A percentile compares a stretch with the other conserved stretches of the same genome.
Conservation (phyloP, 2,797 vertebrate genomes). For the Vultur gryphus region DNA sequence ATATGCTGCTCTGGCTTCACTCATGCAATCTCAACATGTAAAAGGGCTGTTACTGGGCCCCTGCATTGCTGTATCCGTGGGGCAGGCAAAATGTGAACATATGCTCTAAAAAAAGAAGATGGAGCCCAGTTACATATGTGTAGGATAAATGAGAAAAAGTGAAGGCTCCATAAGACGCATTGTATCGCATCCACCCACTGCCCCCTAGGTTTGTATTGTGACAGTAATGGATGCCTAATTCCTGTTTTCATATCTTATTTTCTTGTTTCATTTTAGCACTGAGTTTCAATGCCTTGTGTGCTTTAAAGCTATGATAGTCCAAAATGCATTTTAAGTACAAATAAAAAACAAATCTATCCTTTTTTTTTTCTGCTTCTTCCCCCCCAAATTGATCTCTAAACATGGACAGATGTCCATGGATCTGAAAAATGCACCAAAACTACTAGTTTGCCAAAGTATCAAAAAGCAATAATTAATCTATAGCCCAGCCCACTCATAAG, state of each 20-base stretch:
- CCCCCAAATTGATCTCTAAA: neutral
- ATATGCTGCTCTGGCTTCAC: neutral
- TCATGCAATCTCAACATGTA: neutral
- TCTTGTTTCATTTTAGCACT: neutral
- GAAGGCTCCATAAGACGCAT: accelerated
- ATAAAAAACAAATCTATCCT: neutral
- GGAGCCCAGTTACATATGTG: neutral
- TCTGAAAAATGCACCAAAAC: neutral
- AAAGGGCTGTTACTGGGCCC: neutral
- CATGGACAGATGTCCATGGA: neutral
- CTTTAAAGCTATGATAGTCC: neutral
- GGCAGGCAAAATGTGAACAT: neutral
- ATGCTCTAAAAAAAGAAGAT: neutral
- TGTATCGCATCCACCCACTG: neutral
- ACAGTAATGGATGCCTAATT: neutral
- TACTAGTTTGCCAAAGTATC: neutral
- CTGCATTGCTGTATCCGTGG: neutral
- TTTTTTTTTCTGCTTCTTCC: neutral
- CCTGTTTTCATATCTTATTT: neutral
- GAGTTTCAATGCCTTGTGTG: neutral
- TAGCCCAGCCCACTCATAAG: neutral
- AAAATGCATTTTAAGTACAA: neutral
- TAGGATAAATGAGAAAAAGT: neutral
- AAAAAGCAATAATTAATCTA: neutral
- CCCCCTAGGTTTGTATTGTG: neutral